These are phyloP conservation scores for Paramisgurnus dabryanus DNA, from an alignment of 2,113 vertebrate species.

Conservation along the genomic window DNA sequence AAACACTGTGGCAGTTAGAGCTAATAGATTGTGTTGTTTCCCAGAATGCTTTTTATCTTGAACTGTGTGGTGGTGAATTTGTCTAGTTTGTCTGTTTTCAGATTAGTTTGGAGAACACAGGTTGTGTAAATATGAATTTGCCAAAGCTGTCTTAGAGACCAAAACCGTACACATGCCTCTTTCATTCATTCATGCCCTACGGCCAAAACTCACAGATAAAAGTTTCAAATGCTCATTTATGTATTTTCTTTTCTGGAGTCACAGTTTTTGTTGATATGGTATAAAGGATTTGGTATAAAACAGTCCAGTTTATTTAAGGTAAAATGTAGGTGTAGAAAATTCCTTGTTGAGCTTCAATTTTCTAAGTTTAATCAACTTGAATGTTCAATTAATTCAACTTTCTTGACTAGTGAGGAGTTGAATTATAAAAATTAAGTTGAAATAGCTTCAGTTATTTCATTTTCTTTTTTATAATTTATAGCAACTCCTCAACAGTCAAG, in stretches of 20 bases:
- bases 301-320: background rate
- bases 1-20: background rate
- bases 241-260: background rate
- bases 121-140: background rate
- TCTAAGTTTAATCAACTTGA: too few relatives aligned
- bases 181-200: constrained; percentile 5
- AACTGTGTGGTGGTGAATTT: background rate
- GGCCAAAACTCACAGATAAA: constrained; percentile 25
- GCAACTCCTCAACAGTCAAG: too few relatives aligned
- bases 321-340: too few relatives aligned
- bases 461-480: too few relatives aligned
- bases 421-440: too few relatives aligned
- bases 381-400: too few relatives aligned
- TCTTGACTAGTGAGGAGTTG: too few relatives aligned
- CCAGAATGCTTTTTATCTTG: background rate
- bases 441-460: too few relatives aligned
- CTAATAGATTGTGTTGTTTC: constrained; percentile 43
- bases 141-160: background rate
- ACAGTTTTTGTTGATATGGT: background rate
- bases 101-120: background rate
- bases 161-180: background rate
- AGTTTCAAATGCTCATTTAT: background rate
- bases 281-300: background rate
- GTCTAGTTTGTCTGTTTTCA: too few relatives aligned
- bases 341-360: too few relatives aligned